These are phyloP conservation scores for Spea multiplicata DNA, from an alignment of 2,113 vertebrate genomes.

Conservation along the genomic window DNA sequence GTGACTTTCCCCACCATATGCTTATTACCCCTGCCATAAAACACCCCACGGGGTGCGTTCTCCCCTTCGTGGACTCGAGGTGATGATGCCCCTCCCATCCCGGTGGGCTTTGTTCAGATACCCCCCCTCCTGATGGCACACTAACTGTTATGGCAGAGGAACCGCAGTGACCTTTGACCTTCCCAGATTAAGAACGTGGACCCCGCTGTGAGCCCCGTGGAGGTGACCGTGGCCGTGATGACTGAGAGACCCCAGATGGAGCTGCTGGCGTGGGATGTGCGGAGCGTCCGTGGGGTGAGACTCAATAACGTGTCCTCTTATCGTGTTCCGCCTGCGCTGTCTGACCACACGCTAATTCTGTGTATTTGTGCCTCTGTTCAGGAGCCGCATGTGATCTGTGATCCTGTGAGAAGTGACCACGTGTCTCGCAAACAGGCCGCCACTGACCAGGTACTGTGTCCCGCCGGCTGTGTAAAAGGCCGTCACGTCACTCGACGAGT, in stretches of 20 bases:
- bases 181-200: slow-evolving; percentile 27
- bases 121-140: too few species aligned
- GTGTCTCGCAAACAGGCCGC: not conserved
- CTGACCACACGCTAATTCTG: too few species aligned
- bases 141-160: too few species aligned
- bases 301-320: not conserved
- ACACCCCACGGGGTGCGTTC: too few species aligned
- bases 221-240: not conserved
- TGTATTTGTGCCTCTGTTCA: not conserved
- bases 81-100: too few species aligned
- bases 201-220: not conserved
- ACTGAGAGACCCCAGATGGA: too few species aligned
- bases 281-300: not conserved
- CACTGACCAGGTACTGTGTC: not conserved
- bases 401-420: not conserved
- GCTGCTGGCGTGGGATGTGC: not conserved
- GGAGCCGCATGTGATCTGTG: not conserved
- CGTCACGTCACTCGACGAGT: not conserved
- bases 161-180: not conserved
- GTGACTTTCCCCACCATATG: not conserved
- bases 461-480: not conserved
- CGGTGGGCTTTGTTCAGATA: too few species aligned
- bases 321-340: too few species aligned
- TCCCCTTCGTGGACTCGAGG: too few species aligned
- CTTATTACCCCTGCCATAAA: not conserved